These are phyloP conservation scores for Clinocottus analis DNA, from an alignment of 2,113 vertebrate species.

Conservation along the genomic window DNA sequence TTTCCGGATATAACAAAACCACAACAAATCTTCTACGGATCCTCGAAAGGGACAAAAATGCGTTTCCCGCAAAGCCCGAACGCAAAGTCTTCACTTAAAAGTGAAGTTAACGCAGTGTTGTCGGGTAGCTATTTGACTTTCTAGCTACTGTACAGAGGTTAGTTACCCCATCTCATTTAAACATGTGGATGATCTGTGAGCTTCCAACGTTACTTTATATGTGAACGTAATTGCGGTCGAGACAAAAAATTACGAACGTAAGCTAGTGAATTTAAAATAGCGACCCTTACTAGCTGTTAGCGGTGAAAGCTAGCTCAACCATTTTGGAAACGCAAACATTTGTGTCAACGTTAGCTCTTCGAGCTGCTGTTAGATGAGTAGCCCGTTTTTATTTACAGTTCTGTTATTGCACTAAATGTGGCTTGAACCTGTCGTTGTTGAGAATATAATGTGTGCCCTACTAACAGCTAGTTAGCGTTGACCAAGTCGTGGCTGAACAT, in stretches of 20 bases:
- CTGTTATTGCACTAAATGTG: not conserved
- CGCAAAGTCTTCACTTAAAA: not conserved
- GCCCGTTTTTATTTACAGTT: accelerated
- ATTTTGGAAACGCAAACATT: slow-evolving; percentile 6
- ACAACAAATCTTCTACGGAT: slow-evolving; percentile 74
- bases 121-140: slow-evolving; percentile 45
- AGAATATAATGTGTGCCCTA: too few species aligned
- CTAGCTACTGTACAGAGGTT: slow-evolving; percentile 60
- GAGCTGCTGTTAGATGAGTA: not conserved
- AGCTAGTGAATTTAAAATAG: not conserved
- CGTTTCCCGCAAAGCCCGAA: not conserved
- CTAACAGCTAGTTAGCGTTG: not conserved
- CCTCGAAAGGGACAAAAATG: slow-evolving; percentile 41
- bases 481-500: not conserved
- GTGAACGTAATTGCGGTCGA: too few species aligned
- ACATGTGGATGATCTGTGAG: accelerated
- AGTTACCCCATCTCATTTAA: not conserved
- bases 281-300: not conserved
- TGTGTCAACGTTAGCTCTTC: not conserved
- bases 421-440: not conserved
- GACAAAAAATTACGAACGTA: not conserved
- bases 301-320: slow-evolving; percentile 34
- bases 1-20: slow-evolving; percentile 57
- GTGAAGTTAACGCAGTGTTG: slow-evolving; percentile 42
- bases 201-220: not conserved